Base-by-base conservation (phyloP, 2,797 vertebrate genomes). In the Cossypha caffra region DNA sequence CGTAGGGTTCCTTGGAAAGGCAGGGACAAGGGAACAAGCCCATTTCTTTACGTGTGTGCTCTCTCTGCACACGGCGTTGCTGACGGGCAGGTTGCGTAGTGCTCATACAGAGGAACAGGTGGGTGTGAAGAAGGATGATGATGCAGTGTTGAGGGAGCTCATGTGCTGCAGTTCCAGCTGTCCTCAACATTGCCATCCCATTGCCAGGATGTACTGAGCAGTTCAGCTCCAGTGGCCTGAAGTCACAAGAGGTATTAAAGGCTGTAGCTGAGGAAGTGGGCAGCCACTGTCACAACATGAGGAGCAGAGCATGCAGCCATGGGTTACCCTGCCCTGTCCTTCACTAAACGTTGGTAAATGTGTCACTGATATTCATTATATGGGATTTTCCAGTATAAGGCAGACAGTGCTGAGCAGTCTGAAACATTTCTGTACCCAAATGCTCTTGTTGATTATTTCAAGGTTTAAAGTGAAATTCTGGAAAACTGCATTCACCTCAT, bases 91-190 rank as follows among this genome's bases (percentile, higher is more conserved):
- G 19, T 10, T 71, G 13, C 16, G 15, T 50, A 4, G 23, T 18
- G 47, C 31, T 52, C 8, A 1, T 21, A 12, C 1, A 45, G 47
- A 69, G n/a, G 24, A 87, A 40, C 4, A 31, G 33, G 33, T 1
- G 0, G 35, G 15, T 5, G 12, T 28, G 15, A 74, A 23, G 21
- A n/a, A 63, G 29, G 62, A 10, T 0, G 0, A 3, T 50, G 58
- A n/a, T 72, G 58, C 10, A 7, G n/a, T 11, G 25, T 4, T 25
- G 50, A 18, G 17, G 16, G 28, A 62, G 11, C 19, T 62, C 40
- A 4, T 5, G 20, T 48, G 15, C 40, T 78, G 28, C 33, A 13
- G 6, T 77, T 62, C 51, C 58, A 89, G 8, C 9, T 75, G 13
- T 9, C 19, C 54, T 47, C 50, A 63, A 2, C 26, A 61, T 11